Conservation (phyloP, 2,888 invertebrate genomes). For the Phengaris arion region DNA sequence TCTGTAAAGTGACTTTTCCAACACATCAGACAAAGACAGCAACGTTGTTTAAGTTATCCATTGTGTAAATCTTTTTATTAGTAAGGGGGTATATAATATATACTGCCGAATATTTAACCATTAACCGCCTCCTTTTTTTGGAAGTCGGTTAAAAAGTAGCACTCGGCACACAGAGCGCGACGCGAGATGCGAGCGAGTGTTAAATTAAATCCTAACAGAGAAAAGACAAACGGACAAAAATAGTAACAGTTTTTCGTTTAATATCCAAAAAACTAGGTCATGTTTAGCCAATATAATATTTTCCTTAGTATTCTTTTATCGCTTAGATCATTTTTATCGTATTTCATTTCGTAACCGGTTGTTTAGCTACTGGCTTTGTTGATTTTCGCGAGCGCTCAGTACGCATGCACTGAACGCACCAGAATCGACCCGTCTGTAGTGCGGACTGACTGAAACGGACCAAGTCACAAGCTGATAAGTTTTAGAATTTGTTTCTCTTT, state of each 20-base stretch:
- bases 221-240: neutral
- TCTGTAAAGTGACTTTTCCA: too few relatives aligned
- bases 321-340: neutral
- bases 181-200: too few relatives aligned
- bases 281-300: neutral
- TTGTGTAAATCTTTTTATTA: too few relatives aligned
- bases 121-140: too few relatives aligned
- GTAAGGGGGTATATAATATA: too few relatives aligned
- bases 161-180: too few relatives aligned
- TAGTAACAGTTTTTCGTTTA: neutral
- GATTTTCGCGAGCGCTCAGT: slow-evolving; percentile 38
- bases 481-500: neutral
- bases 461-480: slow-evolving; percentile 31
- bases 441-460: slow-evolving; percentile 30
- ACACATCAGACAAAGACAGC: too few relatives aligned
- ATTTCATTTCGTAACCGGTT: neutral
- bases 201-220: neutral
- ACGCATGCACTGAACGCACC: slow-evolving; percentile 48
- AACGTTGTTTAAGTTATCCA: too few relatives aligned
- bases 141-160: too few relatives aligned
- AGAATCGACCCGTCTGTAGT: slow-evolving; percentile 37
- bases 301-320: neutral
- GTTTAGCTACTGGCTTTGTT: slow-evolving; percentile 16
- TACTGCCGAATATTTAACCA: too few relatives aligned
- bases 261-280: neutral